These are phyloP conservation scores for Aphis craccivora DNA, from an alignment of 1,140 invertebrate species.

Conservation along the genomic window DNA sequence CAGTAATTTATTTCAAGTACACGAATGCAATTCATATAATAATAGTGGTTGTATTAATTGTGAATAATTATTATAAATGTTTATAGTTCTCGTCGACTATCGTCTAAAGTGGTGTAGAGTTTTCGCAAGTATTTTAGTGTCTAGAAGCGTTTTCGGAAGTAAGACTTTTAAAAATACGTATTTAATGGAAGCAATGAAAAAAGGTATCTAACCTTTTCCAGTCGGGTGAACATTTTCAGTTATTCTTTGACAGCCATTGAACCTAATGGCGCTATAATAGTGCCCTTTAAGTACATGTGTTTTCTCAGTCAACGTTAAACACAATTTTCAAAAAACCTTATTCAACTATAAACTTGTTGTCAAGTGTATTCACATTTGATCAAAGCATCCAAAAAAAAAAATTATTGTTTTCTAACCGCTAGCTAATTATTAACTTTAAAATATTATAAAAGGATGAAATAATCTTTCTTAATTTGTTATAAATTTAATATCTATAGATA, in stretches of 20 bases:
- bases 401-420: not conserved
- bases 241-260: constrained; percentile 41
- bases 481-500: not conserved
- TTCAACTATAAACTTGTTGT: not conserved
- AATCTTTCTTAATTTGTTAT: not conserved
- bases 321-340: constrained; percentile 23
- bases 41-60: not conserved
- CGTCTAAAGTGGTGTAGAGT: not conserved
- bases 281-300: not conserved
- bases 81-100: not conserved
- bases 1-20: not conserved
- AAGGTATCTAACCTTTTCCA: constrained; percentile 13
- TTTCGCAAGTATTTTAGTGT: not conserved
- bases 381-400: not conserved
- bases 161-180: not conserved
- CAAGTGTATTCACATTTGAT: not conserved
- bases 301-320: constrained; percentile 20
- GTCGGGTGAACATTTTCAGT: constrained; percentile 22
- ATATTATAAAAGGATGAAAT: not conserved
- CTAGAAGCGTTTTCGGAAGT: not conserved
- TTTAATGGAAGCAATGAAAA: constrained; percentile 22
- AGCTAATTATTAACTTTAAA: not conserved
- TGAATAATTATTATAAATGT: not conserved
- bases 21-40: not conserved
- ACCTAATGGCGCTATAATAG: constrained; percentile 10